Percentiles rank a stretch among this genome's conserved stretches.
Evolutionary conservation across 2,797 vertebrate species (phyloP).

Genomic region (Macropodus opercularis): DNA sequence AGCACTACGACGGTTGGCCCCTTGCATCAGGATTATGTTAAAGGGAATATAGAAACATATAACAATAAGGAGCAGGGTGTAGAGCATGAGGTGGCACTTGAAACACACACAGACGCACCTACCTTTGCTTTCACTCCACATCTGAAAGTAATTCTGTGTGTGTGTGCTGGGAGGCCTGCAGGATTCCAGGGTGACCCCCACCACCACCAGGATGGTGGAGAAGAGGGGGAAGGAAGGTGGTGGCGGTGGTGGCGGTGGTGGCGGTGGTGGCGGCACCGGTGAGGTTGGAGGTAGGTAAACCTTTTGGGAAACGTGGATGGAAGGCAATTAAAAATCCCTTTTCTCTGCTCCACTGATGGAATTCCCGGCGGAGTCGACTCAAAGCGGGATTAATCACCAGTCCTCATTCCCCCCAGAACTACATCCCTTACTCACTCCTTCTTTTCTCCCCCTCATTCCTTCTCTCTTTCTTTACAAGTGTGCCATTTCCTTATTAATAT

Average conservation of each 20-base stretch:
- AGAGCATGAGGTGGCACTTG: slow-evolving; percentile 57
- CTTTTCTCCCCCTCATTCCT: slow-evolving; percentile 40
- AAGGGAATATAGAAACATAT: too few relatives aligned
- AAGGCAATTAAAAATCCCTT: slow-evolving; percentile 82
- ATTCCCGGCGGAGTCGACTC: slow-evolving; percentile 79
- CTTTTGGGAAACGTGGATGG: slow-evolving; percentile 76
- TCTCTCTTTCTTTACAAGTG: slow-evolving; percentile 74
- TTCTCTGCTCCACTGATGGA: slow-evolving; percentile 80
- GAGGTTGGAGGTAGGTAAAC: slow-evolving; percentile 71
- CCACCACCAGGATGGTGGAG: slow-evolving; percentile 66
- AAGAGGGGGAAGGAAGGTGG: slow-evolving; percentile 29
- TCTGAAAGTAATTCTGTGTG: slow-evolving; percentile 83
- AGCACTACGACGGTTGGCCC: slow-evolving; percentile 16
- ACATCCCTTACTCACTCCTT: slow-evolving; percentile 64
- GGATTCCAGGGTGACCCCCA: slow-evolving; percentile 78
- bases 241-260: background rate
- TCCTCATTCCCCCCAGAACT: slow-evolving; percentile 71
- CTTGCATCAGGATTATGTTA: too few relatives aligned
- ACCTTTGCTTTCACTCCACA: slow-evolving; percentile 67
- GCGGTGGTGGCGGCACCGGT: slow-evolving; percentile 8
- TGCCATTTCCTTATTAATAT: slow-evolving; percentile 86
- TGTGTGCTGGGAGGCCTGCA: slow-evolving; percentile 65
- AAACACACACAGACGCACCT: slow-evolving; percentile 49
- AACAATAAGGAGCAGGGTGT: too few relatives aligned
- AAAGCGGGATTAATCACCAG: slow-evolving; percentile 82